Evolutionary conservation across 2,113 vertebrate species (phyloP).

Genomic region (Notothenia rossii): DNA sequence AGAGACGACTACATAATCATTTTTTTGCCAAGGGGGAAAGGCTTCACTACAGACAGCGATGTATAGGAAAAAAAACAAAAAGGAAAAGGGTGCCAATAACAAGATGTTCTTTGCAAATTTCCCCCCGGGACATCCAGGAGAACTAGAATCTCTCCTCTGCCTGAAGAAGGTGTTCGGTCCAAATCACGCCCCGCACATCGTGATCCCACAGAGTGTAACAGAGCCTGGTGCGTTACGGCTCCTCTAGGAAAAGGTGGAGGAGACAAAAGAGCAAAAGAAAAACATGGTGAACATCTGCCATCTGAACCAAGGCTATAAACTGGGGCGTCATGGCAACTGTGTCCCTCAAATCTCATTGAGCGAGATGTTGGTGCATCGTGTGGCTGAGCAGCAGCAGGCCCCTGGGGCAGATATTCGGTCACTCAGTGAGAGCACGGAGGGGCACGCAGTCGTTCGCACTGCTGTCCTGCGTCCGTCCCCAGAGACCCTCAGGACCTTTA

Average conservation of each 20-base stretch:
- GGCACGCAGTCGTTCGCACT: slow-evolving; percentile 17
- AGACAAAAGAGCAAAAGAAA: slow-evolving; percentile 44
- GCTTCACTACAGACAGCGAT: slow-evolving; percentile 26
- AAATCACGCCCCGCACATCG: slow-evolving; percentile 35
- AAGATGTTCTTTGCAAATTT: slow-evolving; percentile 66
- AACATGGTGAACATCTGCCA: slow-evolving; percentile 54
- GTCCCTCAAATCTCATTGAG: slow-evolving; percentile 42
- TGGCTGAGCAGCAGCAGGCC: slow-evolving; percentile 35
- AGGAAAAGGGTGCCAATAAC: slow-evolving; percentile 35
- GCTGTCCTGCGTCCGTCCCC: neutral
- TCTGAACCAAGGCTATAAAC: slow-evolving; percentile 32
- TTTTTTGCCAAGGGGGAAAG: slow-evolving; percentile 40
- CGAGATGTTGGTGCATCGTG: slow-evolving; percentile 65
- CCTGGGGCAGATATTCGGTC: slow-evolving; percentile 4
- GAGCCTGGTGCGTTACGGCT: slow-evolving; percentile 34
- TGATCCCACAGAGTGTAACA: slow-evolving; percentile 56
- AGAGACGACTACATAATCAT: slow-evolving; percentile 53
- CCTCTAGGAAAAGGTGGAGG: slow-evolving; percentile 33
- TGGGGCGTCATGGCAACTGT: slow-evolving; percentile 76
- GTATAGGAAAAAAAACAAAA: neutral
- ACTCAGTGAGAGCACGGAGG: slow-evolving; percentile 18
- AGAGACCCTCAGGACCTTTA: slow-evolving; percentile 11
- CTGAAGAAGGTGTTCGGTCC: slow-evolving; percentile 51
- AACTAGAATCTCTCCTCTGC: slow-evolving; percentile 40
- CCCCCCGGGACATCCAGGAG: slow-evolving; percentile 53